Percentiles rank a stretch among this genome's conserved stretches.
Evolutionary conservation across 2,113 vertebrate genomes (phyloP).

Genomic region (Brachionichthys hirsutus): DNA sequence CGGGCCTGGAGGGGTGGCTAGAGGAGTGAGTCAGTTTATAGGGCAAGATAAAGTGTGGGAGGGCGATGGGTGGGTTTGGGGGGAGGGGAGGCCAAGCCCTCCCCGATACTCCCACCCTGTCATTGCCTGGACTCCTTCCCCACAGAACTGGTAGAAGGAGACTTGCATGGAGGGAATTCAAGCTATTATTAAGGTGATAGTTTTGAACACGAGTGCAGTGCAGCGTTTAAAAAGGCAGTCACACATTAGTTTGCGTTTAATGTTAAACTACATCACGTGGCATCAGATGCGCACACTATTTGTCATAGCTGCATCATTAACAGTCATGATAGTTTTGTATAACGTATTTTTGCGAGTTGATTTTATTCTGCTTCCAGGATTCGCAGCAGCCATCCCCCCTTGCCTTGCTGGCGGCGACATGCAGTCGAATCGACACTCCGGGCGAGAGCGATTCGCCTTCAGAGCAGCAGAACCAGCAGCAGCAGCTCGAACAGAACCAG

Average conservation of each 20-base stretch:
- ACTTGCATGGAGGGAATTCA: too few relatives aligned
- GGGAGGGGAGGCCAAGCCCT: slow-evolving; percentile 74
- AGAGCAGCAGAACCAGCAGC: slow-evolving; percentile 78
- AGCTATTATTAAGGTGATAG: too few relatives aligned
- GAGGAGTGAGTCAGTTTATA: slow-evolving; percentile 72
- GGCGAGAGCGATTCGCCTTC: slow-evolving; percentile 84
- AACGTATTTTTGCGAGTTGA: neutral
- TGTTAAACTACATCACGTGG: too few relatives aligned
- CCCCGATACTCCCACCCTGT: slow-evolving; percentile 62
- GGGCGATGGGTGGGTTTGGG: slow-evolving; percentile 77
- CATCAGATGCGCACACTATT: neutral
- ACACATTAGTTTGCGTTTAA: too few relatives aligned
- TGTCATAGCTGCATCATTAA: neutral
- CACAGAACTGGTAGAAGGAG: neutral
- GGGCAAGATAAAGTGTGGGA: slow-evolving; percentile 74
- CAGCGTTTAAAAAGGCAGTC: too few relatives aligned
- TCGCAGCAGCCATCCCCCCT: slow-evolving; percentile 92
- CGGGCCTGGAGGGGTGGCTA: slow-evolving; percentile 73
- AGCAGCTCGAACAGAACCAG: slow-evolving; percentile 84
- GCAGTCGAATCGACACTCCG: slow-evolving; percentile 94
- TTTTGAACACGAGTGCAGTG: too few relatives aligned
- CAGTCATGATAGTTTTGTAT: neutral
- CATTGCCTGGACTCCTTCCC: slow-evolving; percentile 41
- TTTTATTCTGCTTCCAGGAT: slow-evolving; percentile 77
- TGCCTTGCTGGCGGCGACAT: slow-evolving; percentile 94